Evolutionary conservation across 2,888 invertebrate species (phyloP), one percentile per base, ranked within the genome.

Genomic region (Plagodis pulveraria): DNA sequence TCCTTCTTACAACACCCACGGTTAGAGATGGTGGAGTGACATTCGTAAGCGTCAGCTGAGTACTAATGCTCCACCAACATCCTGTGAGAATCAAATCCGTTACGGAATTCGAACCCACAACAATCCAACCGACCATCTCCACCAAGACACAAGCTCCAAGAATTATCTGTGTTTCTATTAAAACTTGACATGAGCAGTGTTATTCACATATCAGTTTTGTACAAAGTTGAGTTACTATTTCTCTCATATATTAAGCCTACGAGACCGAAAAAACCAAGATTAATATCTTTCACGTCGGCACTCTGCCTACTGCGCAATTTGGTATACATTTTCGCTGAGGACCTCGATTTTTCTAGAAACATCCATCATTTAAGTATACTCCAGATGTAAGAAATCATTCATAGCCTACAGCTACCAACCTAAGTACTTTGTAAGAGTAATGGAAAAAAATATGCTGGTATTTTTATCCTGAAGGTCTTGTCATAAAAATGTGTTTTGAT

Each of bases 261-360:
- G 62, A 50, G 63, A 38, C 58, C 57, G 59, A 64, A 65, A 52
- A 68, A 66, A 61, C 33, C 47, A 70, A 65, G 67, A 71, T 71
- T 66, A 71, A 71, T 72, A 50, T 61, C 58, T 47, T 58, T 61
- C 51, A 59, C 56, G 41, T 44, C 52, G 7, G 44, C 45, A 34
- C 40, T 51, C 52, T 45, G 50, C 59, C 52, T 57, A 34, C 51
- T 59, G n/a, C 55, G 65, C 65, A 66, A 64, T 64, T 66, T 56
- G 44, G 45, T 52, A 50, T 52, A 50, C 40, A 52, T 61, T 63
- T 66, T 62, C 50, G 58, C 56, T 55, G 54, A 56, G 59, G 58
- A 51, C 57, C 56, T 10, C 45, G 41, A 56, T 52, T 61, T 53
- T 47, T 40, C 36, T 46, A 22, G 48, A 33, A 43, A 12, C 58